Evolutionary conservation across 2,113 vertebrate genomes (phyloP), one percentile per base, ranked within the genome.

Genomic region (Limnothrissa miodon): DNA sequence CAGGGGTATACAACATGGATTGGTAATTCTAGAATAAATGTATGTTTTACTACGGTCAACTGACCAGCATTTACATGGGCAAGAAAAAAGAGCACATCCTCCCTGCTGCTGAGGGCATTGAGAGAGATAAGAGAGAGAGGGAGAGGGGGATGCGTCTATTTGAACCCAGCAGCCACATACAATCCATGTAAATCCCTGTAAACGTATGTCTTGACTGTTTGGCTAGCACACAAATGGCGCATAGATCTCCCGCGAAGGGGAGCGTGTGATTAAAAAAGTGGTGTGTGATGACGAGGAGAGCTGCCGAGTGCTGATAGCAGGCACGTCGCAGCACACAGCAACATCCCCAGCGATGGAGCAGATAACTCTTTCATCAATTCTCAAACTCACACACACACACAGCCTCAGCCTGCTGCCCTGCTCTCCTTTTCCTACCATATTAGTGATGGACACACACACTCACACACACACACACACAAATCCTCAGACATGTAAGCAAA

Each of bases 181-280:
- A 29, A 1, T 74, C 29, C 17, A 4, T 36, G 29, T 2, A 74
- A n/a, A 33, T 19, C 29, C 33, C 15, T 29, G 59, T 29, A 11
- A 29, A 29, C n/a, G 59, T 62, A 29, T 62, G 59, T 29, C 59
- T 62, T 29, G 59, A 29, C 11, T 36, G 66, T 74, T 39, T 36
- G 66, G 25, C 66, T 33, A 74, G 2, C 13, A 0, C 25, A 33
- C 66, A 15, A 39, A 74, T 74, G 29, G 33, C 29, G 17, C 66
- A 36, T 33, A 33, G 66, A 74, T 74, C 66, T 74, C 66, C 59
- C 66, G 36, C 36, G 66, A 36, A 74, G 66, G 66, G 66, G 66
- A 74, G 66, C 13, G 66, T 39, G 10, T 74, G 33, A 74, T 74
- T 74, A 74, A 74, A 74, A 19, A 33, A 36, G 66, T 33, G 1